phyloP scores from a whole-genome alignment of 2,113 vertebrate species.

The Sorex fumeus region DNA sequence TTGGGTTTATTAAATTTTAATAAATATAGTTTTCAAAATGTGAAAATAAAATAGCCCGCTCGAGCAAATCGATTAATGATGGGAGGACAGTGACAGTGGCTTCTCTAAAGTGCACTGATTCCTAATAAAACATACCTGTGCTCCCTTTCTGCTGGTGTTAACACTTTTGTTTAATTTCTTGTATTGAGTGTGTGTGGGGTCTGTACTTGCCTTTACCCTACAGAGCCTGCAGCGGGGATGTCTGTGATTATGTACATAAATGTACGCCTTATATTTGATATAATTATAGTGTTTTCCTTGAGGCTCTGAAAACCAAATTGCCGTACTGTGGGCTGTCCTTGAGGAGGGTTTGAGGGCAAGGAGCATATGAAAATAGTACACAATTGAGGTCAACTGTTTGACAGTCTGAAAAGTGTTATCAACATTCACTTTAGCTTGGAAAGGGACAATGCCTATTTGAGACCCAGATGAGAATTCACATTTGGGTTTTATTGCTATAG shows the following conservation, averaged over 20 bases:
- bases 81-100: too few relatives aligned
- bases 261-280: neutral
- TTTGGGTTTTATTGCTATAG: too few relatives aligned
- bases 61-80: too few relatives aligned
- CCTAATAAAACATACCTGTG: too few relatives aligned
- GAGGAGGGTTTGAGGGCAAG: neutral
- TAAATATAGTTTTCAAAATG: conserved; percentile 24
- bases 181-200: neutral
- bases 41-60: too few relatives aligned
- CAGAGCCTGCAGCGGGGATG: neutral
- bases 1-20: neutral
- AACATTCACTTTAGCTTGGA: neutral
- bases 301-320: neutral
- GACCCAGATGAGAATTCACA: neutral
- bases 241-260: neutral
- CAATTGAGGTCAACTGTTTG: neutral
- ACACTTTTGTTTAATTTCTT: neutral
- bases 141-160: neutral
- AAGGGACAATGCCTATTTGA: neutral
- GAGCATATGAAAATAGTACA: neutral
- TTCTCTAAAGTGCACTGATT: too few relatives aligned
- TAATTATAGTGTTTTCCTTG: neutral
- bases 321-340: neutral
- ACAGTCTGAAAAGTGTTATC: neutral
- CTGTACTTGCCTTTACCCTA: neutral